Conservation (phyloP, 2,797 vertebrate species). For the Antennarius maculatus region DNA sequence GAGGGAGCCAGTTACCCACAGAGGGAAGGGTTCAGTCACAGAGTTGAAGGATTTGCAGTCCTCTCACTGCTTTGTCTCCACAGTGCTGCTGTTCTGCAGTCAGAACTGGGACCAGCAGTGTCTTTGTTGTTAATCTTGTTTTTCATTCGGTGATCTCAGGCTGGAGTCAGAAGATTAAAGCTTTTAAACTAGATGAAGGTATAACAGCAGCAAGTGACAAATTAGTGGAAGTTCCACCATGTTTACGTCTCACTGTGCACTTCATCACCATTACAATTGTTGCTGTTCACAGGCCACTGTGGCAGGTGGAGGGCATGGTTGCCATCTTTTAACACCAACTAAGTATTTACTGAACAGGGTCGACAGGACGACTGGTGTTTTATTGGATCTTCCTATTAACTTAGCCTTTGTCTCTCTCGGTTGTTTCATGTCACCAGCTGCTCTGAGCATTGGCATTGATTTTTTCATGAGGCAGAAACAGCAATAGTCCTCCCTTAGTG, state of each 20-base stretch:
- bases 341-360: constrained; percentile 21
- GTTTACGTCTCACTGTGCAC: constrained; percentile 19
- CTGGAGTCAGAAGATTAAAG: constrained; percentile 8
- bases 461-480: constrained; percentile 70
- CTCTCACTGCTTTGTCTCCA: constrained; percentile 10
- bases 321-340: constrained; percentile 23
- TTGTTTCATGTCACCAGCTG: constrained; percentile 56
- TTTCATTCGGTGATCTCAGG: constrained; percentile 14
- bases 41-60: constrained; percentile 17
- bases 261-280: constrained; percentile 47
- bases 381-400: constrained; percentile 59
- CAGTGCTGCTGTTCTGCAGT: constrained; percentile 25
- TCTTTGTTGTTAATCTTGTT: constrained; percentile 24
- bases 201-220: constrained; percentile 26
- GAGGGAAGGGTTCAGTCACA: neutral
- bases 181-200: constrained; percentile 14
- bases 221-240: constrained; percentile 33
- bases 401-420: constrained; percentile 61
- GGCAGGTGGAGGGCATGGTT: constrained; percentile 36
- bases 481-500: constrained; percentile 55
- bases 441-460: constrained; percentile 61
- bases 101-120: constrained; percentile 18
- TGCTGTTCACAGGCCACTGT: constrained; percentile 41
- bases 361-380: constrained; percentile 37
- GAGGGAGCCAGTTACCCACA: constrained; percentile 64